Conservation (phyloP, 2,113 vertebrate species). For the Platycercus adscitus region DNA sequence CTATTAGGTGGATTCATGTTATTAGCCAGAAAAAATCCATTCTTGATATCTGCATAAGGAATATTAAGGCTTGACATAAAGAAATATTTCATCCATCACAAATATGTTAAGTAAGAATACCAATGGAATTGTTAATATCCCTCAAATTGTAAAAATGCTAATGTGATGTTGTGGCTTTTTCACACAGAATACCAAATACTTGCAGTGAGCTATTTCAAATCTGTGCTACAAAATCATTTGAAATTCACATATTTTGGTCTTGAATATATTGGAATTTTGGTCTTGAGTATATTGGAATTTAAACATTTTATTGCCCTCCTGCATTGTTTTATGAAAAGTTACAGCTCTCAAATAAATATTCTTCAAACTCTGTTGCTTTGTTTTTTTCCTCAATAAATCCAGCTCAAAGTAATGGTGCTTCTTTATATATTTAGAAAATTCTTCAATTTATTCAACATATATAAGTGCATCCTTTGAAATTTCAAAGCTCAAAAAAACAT, state of each 20-base stretch:
- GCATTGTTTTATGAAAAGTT: not conserved
- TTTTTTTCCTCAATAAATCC: not conserved
- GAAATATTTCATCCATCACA: not conserved
- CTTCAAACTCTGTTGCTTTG: not conserved
- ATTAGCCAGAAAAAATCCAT: not conserved
- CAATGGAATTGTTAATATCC: not conserved
- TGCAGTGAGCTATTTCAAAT: not conserved
- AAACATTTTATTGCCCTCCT: not conserved
- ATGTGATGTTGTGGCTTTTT: not conserved
- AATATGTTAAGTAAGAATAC: not conserved
- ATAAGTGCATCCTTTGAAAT: not conserved
- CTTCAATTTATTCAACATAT: not conserved
- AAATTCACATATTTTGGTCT: not conserved
- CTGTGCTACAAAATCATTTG: not conserved
- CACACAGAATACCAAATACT: not conserved
- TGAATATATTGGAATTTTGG: not conserved
- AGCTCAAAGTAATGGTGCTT: not conserved
- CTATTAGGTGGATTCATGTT: not conserved
- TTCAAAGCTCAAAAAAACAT: not conserved
- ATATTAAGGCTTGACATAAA: not conserved
- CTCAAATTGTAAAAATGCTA: not conserved
- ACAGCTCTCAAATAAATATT: not conserved
- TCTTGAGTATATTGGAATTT: not conserved
- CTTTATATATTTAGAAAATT: not conserved
- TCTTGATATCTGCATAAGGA: not conserved